Evolutionary conservation across 2,797 vertebrate genomes (phyloP), one percentile per base, ranked within the genome.

Genomic region (Ceyx erithaca): DNA sequence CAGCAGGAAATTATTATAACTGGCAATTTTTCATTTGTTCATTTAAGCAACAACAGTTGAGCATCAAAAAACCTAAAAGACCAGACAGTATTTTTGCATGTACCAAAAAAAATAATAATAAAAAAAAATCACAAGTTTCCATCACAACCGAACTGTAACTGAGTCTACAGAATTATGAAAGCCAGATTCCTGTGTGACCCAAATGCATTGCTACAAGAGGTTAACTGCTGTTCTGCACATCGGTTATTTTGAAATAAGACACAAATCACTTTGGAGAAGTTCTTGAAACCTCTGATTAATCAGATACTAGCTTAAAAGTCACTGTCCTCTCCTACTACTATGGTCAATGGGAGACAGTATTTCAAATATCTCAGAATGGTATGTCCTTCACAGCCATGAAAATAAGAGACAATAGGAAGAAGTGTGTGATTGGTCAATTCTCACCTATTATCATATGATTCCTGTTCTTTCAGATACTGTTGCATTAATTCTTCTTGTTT

Each of bases 401-500:
- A 73, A 66, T 10, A 58, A 72, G 31, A 58, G 16, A 40, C 6
- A 33, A 19, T 3, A 72, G 40, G 18, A 84, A 68, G 20, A 69
- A 64, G 23, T 2, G 8, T 5, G 26, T 1, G 2, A 58, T 21
- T 72, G 3, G 7, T 25, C 20, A 85, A 16, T 78, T 94, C 96
- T 97, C 81, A 99, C 99, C 99, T 99, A 95, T 99, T 99, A 97
- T 99, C 99, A 96, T 99, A 99, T 2, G 98, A 98, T 19, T 99
- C 99, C 97, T 99, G 99, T 89, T 99, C 99, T 96, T 99, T 99
- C 92, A 99, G 90, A 77, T 99, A 99, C 3, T 99, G 99, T 90
- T 99, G 98, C 99, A 99, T 99, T 81, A 99, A 97, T 43, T 99
- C 99, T 96, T 99, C 99, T 95, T 99, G 99, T 96, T 99, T 99